Percentiles rank a stretch among this genome's conserved stretches.
These are phyloP conservation scores for Erpornis zantholeuca DNA, from an alignment of 2,113 vertebrate species.

Conservation along the genomic window DNA sequence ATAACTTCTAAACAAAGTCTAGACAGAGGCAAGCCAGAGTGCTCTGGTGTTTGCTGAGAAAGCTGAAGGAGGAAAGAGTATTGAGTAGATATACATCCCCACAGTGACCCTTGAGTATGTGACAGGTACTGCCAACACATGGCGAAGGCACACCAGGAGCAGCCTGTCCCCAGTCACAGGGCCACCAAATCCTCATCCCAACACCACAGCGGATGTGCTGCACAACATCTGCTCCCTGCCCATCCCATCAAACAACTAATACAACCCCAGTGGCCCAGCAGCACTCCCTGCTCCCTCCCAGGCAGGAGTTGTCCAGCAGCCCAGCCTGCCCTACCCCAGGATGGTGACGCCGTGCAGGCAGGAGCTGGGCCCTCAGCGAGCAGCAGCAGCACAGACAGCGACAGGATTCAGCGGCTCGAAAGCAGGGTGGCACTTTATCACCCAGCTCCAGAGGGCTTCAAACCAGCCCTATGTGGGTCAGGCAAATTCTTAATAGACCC, in stretches of 20 bases:
- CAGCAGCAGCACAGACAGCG: neutral
- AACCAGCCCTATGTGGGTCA: conserved; percentile 51
- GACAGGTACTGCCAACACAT: accelerated
- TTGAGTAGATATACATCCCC: accelerated
- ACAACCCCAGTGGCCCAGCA: accelerated
- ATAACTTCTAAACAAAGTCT: conserved; percentile 19
- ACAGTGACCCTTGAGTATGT: accelerated
- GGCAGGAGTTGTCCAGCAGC: neutral
- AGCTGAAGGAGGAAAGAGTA: neutral
- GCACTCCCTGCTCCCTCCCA: neutral
- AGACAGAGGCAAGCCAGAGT: neutral
- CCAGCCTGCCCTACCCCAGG: neutral
- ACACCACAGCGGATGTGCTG: neutral
- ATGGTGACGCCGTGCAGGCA: accelerated
- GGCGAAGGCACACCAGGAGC: neutral
- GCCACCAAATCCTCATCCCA: neutral
- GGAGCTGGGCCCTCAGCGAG: neutral
- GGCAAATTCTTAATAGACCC: neutral
- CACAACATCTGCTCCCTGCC: neutral
- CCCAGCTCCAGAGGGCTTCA: neutral
- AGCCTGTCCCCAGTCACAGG: neutral
- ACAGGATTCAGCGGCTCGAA: neutral
- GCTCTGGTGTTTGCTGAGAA: neutral
- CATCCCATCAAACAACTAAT: neutral
- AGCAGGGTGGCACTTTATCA: neutral